Conservation (phyloP, 2,797 vertebrate genomes). For the Sebastes diploproa region DNA sequence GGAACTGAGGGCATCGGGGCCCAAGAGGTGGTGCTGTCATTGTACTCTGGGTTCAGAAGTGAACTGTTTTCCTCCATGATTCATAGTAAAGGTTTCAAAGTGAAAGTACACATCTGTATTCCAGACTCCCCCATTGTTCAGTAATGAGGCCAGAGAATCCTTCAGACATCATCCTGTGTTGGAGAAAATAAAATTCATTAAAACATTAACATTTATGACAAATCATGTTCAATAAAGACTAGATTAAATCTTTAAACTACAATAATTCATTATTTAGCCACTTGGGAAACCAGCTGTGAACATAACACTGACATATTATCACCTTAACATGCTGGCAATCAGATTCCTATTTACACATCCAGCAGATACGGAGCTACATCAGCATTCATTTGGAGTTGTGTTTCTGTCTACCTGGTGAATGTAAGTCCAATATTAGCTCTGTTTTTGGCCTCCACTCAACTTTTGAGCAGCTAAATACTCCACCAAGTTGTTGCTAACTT, state of each 20-base stretch:
- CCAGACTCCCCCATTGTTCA: slow-evolving; percentile 54
- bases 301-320: neutral
- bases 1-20: slow-evolving; percentile 58
- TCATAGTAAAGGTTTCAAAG: slow-evolving; percentile 51
- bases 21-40: slow-evolving; percentile 65
- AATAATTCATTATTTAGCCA: neutral
- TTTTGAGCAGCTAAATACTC: neutral
- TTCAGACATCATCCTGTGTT: slow-evolving; percentile 57
- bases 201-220: neutral
- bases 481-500: neutral
- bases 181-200: slow-evolving; percentile 24
- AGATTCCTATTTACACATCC: neutral
- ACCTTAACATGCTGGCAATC: neutral
- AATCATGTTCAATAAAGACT: neutral
- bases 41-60: slow-evolving; percentile 48
- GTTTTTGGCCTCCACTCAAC: neutral
- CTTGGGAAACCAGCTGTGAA: neutral
- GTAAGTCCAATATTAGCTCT: neutral
- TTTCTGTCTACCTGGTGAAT: no score
- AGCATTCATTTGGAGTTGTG: no score
- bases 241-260: neutral
- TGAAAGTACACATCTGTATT: slow-evolving; percentile 5
- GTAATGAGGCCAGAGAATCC: neutral
- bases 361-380: neutral
- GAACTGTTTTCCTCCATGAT: slow-evolving; percentile 74